Percentiles rank a stretch among this genome's conserved stretches.
These are phyloP conservation scores for Esox masquinongy DNA, from an alignment of 2,797 vertebrate species.

Conservation along the genomic window DNA sequence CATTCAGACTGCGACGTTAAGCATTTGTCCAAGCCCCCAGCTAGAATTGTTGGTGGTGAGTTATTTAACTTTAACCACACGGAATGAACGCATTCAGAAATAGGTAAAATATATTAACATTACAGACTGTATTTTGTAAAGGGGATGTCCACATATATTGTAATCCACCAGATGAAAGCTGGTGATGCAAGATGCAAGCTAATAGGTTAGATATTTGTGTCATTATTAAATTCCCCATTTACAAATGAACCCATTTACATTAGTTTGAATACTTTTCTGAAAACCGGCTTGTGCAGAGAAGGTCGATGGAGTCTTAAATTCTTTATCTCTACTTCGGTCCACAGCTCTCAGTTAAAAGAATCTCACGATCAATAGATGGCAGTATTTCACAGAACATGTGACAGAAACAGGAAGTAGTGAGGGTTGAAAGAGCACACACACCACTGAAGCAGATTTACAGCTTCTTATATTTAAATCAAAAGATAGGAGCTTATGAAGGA, in stretches of 20 bases:
- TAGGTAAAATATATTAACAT: not conserved
- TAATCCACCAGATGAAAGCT: not conserved
- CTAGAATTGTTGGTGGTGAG: no score
- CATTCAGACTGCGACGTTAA: no score
- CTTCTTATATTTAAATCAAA: conserved; percentile 62
- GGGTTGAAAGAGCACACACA: conserved; percentile 53
- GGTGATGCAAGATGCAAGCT: not conserved
- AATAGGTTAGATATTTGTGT: not conserved
- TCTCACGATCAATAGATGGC: conserved; percentile 86
- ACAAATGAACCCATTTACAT: not conserved
- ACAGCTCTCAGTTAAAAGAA: conserved; percentile 15
- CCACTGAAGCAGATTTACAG: conserved; percentile 52
- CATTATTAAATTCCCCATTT: not conserved
- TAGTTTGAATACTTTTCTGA: not conserved
- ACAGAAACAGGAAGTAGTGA: conserved; percentile 31
- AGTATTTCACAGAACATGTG: conserved; percentile 91
- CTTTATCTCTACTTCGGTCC: conserved; percentile 5
- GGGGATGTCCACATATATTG: not conserved
- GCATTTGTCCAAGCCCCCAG: no score
- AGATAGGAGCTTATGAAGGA: conserved; percentile 35
- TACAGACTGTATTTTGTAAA: not conserved
- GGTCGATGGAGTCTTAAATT: not conserved
- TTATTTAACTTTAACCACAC: no score
- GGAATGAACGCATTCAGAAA: no score
- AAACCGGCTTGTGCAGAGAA: not conserved